phyloP scores from a whole-genome alignment of 2,888 invertebrate genomes.

The Rotaria macrura region DNA sequence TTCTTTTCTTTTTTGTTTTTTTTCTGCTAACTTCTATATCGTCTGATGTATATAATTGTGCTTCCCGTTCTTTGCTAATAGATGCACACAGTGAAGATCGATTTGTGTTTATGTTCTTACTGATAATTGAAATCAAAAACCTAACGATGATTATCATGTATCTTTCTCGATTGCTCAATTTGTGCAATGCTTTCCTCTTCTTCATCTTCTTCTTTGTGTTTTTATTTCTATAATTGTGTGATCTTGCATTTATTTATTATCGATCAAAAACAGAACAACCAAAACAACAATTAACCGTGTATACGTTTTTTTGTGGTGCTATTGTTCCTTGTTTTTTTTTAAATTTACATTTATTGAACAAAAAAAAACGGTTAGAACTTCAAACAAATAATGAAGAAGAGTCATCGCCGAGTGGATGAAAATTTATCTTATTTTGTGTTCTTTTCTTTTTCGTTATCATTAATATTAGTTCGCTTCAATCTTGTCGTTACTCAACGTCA shows the following conservation, averaged over 20 bases:
- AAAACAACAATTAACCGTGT: neutral
- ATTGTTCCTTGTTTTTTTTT: neutral
- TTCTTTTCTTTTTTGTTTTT: neutral
- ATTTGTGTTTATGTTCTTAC: neutral
- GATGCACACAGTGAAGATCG: neutral
- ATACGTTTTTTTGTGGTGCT: neutral
- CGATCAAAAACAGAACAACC: neutral
- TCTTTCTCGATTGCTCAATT: neutral
- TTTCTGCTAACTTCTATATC: neutral
- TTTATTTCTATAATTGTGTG: neutral
- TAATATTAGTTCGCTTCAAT: neutral
- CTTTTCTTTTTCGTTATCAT: neutral
- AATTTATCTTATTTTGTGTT: neutral
- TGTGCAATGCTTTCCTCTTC: neutral
- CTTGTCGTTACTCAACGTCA: neutral
- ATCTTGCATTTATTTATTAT: neutral
- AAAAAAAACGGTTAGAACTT: neutral
- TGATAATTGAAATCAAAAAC: neutral
- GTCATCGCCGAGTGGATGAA: neutral
- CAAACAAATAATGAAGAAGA: neutral
- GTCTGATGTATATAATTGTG: neutral
- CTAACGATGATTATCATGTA: neutral
- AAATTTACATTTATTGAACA: neutral
- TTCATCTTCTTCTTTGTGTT: neutral
- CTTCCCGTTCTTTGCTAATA: neutral